A percentile compares a stretch with the other conserved stretches of the same genome.
Evolutionary conservation across 1,140 invertebrate genomes (phyloP).

Genomic region (Augochlora pura): DNA sequence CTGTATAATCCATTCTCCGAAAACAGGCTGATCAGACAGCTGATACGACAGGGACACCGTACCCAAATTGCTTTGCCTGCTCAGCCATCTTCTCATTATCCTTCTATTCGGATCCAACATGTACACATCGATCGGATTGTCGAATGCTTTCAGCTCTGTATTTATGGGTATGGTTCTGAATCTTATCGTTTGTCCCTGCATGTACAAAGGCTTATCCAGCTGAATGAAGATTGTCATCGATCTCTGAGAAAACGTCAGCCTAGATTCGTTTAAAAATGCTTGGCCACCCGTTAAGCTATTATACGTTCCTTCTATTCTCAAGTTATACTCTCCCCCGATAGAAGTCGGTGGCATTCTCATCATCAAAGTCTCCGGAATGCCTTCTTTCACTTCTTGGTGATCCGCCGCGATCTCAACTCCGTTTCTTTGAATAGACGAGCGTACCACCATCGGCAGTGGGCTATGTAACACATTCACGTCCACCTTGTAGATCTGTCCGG

Average conservation of each 20-base stretch:
- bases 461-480: conserved; percentile 89
- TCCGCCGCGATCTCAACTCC: conserved; percentile 92
- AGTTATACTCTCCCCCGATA: conserved; percentile 89
- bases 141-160: conserved; percentile 92
- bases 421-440: conserved; percentile 91
- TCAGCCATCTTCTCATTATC: conserved; percentile 94
- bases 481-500: conserved; percentile 92
- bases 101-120: conserved; percentile 92
- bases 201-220: conserved; percentile 97
- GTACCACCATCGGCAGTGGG: conserved; percentile 87
- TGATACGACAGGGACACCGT: conserved; percentile 94
- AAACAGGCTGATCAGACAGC: conserved; percentile 94
- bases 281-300: conserved; percentile 91
- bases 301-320: conserved; percentile 93
- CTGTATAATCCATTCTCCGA: conserved; percentile 94
- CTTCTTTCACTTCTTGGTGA: conserved; percentile 87
- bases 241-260: conserved; percentile 89
- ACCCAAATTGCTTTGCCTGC: conserved; percentile 93
- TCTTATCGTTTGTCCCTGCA: conserved; percentile 93
- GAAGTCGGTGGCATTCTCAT: conserved; percentile 92
- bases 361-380: conserved; percentile 90
- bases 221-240: conserved; percentile 98
- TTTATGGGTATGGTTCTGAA: conserved; percentile 95
- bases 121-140: conserved; percentile 93
- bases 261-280: conserved; percentile 91